These are phyloP conservation scores for Zaprionus taronus DNA, from an alignment of 1,140 invertebrate species.

Conservation along the genomic window DNA sequence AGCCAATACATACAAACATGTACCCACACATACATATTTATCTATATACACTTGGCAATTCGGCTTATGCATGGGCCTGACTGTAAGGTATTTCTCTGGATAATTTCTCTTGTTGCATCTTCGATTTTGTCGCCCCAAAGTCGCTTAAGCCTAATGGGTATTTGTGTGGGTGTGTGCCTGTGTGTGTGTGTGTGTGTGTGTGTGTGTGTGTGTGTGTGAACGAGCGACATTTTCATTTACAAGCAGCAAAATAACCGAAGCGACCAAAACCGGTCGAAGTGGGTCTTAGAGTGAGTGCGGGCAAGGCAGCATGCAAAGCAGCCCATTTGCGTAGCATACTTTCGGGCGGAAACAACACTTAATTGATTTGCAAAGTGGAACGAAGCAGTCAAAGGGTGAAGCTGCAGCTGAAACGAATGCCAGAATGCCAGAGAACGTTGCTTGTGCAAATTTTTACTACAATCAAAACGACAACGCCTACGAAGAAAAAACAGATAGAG, in stretches of 20 bases:
- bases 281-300: background rate
- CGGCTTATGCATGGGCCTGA: background rate
- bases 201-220: background rate
- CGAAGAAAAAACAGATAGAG: background rate
- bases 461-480: conserved; percentile 17
- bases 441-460: conserved; percentile 27
- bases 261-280: conserved; percentile 10
- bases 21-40: background rate
- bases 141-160: conserved; percentile 8
- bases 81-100: background rate
- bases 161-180: background rate
- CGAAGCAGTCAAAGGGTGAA: conserved; percentile 41
- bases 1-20: background rate
- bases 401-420: conserved; percentile 10
- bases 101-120: conserved; percentile 1
- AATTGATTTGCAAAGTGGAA: conserved; percentile 78
- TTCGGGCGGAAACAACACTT: conserved; percentile 70
- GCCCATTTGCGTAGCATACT: conserved; percentile 41
- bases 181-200: background rate
- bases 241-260: conserved; percentile 54
- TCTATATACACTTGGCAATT: background rate
- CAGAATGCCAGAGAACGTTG: conserved; percentile 11
- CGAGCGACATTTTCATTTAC: conserved; percentile 63
- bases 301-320: conserved; percentile 37
- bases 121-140: background rate